Percentiles rank a stretch among this genome's conserved stretches.
Evolutionary conservation across 92 coral and sea anemone species (phyloP).

Genomic region (Heliopora coerulea): DNA sequence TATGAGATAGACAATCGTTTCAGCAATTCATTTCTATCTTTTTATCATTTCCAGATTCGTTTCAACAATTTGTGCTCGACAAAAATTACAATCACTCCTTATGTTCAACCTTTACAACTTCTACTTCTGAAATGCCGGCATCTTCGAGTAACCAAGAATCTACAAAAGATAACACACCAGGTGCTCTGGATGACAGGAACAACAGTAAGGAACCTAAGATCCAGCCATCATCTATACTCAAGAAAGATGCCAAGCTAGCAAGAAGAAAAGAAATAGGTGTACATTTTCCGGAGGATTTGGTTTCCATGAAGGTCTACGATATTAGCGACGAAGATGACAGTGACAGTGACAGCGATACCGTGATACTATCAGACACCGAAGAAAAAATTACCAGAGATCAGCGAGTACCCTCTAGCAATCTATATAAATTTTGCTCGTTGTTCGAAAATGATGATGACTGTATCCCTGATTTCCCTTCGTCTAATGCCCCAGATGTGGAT

Average conservation of each 20-base stretch:
- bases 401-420: constrained; percentile 11
- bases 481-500: background rate
- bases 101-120: background rate
- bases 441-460: constrained; percentile 2
- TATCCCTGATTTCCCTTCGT: background rate
- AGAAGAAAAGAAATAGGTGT: constrained; percentile 4
- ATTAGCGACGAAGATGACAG: constrained; percentile 21
- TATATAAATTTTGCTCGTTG: background rate
- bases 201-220: background rate
- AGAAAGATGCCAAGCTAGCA: background rate
- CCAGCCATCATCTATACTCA: background rate
- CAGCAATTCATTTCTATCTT: too few relatives aligned
- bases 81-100: background rate
- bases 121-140: background rate
- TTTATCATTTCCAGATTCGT: background rate
- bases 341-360: constrained; percentile 27
- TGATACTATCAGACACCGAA: constrained; percentile 25
- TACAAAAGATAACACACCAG: background rate
- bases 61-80: background rate
- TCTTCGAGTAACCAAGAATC: background rate
- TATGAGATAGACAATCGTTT: too few relatives aligned
- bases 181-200: background rate
- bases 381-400: constrained; percentile 10
- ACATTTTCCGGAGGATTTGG: constrained; percentile 28
- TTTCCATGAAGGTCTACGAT: constrained; percentile 33